Evolutionary conservation across 2,113 vertebrate species (phyloP).

Genomic region (Hirundichthys speculiger): DNA sequence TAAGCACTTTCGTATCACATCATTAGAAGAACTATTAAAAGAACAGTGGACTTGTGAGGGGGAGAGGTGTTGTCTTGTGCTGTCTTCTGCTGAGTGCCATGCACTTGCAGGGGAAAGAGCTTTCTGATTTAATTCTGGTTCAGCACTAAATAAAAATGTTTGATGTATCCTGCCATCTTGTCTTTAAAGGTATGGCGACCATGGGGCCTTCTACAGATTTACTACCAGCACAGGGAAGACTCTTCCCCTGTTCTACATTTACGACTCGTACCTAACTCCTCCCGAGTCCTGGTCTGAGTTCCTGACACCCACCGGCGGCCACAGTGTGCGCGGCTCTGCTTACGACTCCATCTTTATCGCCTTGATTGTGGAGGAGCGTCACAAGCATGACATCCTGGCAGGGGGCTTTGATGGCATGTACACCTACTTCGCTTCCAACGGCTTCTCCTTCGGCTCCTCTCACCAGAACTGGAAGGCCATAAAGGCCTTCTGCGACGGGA

Average conservation of each 20-base stretch:
- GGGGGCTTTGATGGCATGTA: conserved; percentile 91
- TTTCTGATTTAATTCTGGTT: not conserved
- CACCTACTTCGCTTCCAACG: conserved; percentile 92
- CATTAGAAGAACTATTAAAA: too few species aligned
- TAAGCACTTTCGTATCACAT: too few species aligned
- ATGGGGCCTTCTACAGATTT: conserved; percentile 89
- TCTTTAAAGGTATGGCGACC: conserved; percentile 85
- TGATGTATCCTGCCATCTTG: not conserved
- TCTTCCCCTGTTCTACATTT: conserved; percentile 91
- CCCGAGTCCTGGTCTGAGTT: conserved; percentile 89
- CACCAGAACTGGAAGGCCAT: conserved; percentile 93
- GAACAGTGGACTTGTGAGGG: too few species aligned
- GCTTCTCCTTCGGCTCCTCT: conserved; percentile 92
- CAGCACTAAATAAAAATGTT: not conserved
- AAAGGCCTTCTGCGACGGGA: conserved; percentile 89
- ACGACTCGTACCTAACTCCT: conserved; percentile 89
- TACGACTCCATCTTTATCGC: conserved; percentile 89
- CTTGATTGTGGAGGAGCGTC: conserved; percentile 88
- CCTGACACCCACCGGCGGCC: conserved; percentile 82
- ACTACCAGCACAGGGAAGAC: conserved; percentile 84
- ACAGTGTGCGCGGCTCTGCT: conserved; percentile 84
- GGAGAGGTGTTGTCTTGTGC: too few species aligned
- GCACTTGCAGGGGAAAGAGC: not conserved
- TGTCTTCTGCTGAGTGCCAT: too few species aligned
- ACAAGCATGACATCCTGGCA: conserved; percentile 87